A percentile compares a stretch with the other conserved stretches of the same genome.
These are phyloP conservation scores for Sprattus sprattus DNA, from an alignment of 2,113 vertebrate genomes.

Conservation along the genomic window DNA sequence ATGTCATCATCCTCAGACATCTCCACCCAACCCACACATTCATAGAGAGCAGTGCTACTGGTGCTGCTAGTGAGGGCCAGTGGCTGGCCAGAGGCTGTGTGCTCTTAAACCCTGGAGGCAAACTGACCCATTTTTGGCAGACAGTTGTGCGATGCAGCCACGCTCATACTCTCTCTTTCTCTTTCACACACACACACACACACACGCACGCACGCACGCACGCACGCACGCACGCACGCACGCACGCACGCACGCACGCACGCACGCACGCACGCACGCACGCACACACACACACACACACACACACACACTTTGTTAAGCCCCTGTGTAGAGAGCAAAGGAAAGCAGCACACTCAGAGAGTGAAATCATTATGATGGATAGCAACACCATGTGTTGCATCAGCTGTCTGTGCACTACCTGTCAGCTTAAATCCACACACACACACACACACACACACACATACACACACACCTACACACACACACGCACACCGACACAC, in stretches of 20 bases:
- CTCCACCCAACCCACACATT: background rate
- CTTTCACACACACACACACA: background rate
- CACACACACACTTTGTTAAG: background rate
- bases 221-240: background rate
- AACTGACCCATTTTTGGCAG: conserved; percentile 50
- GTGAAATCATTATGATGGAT: conserved; percentile 10
- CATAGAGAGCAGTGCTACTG: background rate
- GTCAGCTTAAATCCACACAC: background rate
- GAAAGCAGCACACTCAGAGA: background rate
- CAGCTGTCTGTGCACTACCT: background rate
- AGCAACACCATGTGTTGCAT: background rate
- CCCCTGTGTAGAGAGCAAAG: background rate
- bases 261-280: background rate
- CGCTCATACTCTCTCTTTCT: background rate
- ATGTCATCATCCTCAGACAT: background rate
- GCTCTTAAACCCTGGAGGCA: conserved; percentile 47
- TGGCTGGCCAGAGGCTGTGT: conserved; percentile 16
- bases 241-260: background rate
- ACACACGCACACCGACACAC: background rate
- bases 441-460: conserved; percentile 2
- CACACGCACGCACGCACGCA: conserved; percentile 5
- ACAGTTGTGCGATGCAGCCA: background rate
- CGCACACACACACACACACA: background rate
- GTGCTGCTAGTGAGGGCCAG: conserved; percentile 27
- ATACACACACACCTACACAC: background rate